Percentiles rank a stretch among this genome's conserved stretches.
Conservation (phyloP, 2,113 vertebrate species). For the Lota lota region DNA sequence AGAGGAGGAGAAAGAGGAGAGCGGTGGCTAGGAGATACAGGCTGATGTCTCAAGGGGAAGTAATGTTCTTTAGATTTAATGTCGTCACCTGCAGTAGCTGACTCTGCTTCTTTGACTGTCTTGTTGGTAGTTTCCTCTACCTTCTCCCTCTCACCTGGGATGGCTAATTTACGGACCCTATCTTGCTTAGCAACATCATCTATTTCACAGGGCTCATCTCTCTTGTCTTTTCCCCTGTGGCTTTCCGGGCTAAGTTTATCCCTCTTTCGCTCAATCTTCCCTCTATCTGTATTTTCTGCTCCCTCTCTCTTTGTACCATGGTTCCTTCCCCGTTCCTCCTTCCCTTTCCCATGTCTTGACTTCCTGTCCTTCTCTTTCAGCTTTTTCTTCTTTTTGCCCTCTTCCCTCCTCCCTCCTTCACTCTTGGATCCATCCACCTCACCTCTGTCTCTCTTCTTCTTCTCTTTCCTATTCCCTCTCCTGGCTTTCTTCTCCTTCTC, state of each 20-base stretch:
- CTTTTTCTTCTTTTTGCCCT: slow-evolving; percentile 58
- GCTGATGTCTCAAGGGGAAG: slow-evolving; percentile 37
- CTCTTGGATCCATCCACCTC: slow-evolving; percentile 39
- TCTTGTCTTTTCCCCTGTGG: slow-evolving; percentile 38
- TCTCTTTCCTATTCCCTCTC: slow-evolving; percentile 59
- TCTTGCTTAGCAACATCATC: slow-evolving; percentile 36
- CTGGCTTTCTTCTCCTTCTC: slow-evolving; percentile 57
- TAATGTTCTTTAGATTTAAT: slow-evolving; percentile 67
- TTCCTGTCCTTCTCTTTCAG: slow-evolving; percentile 55
- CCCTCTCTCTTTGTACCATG: slow-evolving; percentile 43
- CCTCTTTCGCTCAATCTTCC: slow-evolving; percentile 47
- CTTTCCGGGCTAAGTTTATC: slow-evolving; percentile 43
- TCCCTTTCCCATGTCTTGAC: slow-evolving; percentile 45
- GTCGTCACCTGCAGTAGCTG: slow-evolving; percentile 50
- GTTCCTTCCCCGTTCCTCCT: slow-evolving; percentile 34
- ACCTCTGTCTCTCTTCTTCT: slow-evolving; percentile 48
- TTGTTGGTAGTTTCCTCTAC: slow-evolving; percentile 39
- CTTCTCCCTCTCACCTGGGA: slow-evolving; percentile 40
- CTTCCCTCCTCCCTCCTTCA: slow-evolving; percentile 40
- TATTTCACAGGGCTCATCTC: slow-evolving; percentile 35
- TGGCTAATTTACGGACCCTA: slow-evolving; percentile 32
- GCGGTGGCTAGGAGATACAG: slow-evolving; percentile 46
- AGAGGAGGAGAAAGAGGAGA: slow-evolving; percentile 28
- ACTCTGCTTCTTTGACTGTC: slow-evolving; percentile 48
- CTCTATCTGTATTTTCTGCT: slow-evolving; percentile 29